A percentile compares a stretch with the other conserved stretches of the same genome.
These are phyloP conservation scores for Propithecus perrieri DNA, from an alignment of 2,797 vertebrate genomes.

Conservation along the genomic window DNA sequence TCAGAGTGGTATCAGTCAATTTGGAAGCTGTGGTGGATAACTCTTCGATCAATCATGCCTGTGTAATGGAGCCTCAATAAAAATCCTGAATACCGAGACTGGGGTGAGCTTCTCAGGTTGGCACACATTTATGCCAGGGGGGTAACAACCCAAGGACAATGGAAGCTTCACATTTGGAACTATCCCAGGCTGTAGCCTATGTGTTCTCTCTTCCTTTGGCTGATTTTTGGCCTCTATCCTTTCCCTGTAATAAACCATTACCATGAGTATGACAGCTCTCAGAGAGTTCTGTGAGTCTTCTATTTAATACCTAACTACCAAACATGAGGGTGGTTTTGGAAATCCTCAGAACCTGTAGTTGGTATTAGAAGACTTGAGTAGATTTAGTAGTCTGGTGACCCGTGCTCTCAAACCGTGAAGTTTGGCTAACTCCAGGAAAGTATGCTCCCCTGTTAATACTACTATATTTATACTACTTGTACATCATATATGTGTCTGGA, in stretches of 20 bases:
- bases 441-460: neutral
- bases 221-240: neutral
- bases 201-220: neutral
- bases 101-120: neutral
- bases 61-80: neutral
- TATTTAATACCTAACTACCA: neutral
- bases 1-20: neutral
- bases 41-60: too few species aligned
- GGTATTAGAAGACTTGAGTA: neutral
- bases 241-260: neutral
- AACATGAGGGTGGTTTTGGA: neutral
- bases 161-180: neutral
- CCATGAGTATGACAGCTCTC: neutral
- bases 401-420: neutral
- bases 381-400: neutral
- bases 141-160: neutral
- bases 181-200: neutral
- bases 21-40: neutral
- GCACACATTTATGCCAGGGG: neutral
- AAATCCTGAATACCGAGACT: neutral
- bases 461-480: neutral
- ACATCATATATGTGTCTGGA: neutral
- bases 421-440: neutral
- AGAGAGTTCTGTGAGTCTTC: neutral
- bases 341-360: neutral